A percentile compares a stretch with the other conserved stretches of the same genome.
phyloP scores from a whole-genome alignment of 2,888 invertebrate species.

The Galerucella calmariensis region DNA sequence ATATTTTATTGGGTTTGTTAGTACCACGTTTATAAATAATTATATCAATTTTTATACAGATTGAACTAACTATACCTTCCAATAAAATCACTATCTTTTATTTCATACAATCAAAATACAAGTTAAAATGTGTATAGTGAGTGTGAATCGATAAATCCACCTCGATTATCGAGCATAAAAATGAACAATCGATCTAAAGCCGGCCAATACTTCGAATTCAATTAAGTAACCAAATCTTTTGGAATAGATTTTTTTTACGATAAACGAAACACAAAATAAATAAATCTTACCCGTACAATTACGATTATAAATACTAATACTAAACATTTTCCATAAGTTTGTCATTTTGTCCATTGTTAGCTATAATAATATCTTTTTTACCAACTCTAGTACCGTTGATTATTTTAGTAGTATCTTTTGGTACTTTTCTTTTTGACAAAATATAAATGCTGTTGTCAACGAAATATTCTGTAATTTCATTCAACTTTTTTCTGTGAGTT shows the following conservation, averaged over 20 bases:
- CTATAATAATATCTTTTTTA: slow-evolving; percentile 48
- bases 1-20: too few relatives aligned
- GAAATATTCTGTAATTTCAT: slow-evolving; percentile 67
- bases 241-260: neutral
- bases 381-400: slow-evolving; percentile 40
- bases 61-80: too few relatives aligned
- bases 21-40: too few relatives aligned
- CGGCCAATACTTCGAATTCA: too few relatives aligned
- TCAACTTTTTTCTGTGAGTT: slow-evolving; percentile 67
- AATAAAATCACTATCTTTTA: too few relatives aligned
- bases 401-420: slow-evolving; percentile 28
- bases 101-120: too few relatives aligned
- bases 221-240: neutral
- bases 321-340: slow-evolving; percentile 47
- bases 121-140: too few relatives aligned
- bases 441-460: slow-evolving; percentile 58
- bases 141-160: too few relatives aligned
- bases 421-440: slow-evolving; percentile 45
- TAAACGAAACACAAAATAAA: neutral
- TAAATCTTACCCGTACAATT: neutral
- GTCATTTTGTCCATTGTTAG: slow-evolving; percentile 47
- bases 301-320: neutral
- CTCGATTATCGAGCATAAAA: too few relatives aligned
- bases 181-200: too few relatives aligned
- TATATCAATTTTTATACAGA: too few relatives aligned